Conservation (phyloP, 2,113 vertebrate species). For the Myotis yumanensis region DNA sequence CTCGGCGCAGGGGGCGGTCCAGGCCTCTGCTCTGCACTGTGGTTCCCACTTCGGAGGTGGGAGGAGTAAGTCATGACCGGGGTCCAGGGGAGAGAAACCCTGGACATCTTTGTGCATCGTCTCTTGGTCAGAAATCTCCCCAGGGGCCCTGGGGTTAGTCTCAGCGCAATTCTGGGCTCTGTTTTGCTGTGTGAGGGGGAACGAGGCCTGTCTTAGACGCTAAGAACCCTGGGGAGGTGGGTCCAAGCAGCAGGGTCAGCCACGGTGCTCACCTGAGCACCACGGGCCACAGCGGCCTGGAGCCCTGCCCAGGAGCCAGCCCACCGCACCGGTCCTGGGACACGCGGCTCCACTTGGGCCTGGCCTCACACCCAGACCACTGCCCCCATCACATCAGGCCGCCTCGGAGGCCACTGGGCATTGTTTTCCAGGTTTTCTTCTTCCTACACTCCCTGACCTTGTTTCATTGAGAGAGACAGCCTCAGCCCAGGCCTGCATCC, state of each 20-base stretch:
- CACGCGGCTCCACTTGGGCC: accelerated
- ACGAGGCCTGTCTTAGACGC: not conserved
- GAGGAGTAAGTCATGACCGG: not conserved
- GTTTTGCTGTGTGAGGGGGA: not conserved
- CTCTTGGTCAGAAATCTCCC: not conserved
- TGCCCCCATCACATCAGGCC: too few relatives aligned
- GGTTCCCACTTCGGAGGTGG: not conserved
- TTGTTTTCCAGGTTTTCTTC: not conserved
- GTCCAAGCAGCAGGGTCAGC: not conserved
- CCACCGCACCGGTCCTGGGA: accelerated
- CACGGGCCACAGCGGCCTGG: not conserved
- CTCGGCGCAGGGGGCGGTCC: not conserved
- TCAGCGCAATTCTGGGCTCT: too few relatives aligned
- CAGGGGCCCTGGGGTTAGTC: not conserved
- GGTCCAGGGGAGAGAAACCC: not conserved
- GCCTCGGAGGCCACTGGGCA: not conserved
- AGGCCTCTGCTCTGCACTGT: not conserved
- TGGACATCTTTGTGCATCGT: not conserved
- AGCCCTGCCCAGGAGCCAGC: accelerated
- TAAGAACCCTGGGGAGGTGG: not conserved
- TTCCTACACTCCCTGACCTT: not conserved
- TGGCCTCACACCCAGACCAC: not conserved
- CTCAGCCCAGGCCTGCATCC: not conserved
- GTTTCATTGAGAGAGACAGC: not conserved
- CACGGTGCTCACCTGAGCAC: accelerated